These are phyloP conservation scores for Podocnemis expansa DNA, from an alignment of 2,113 vertebrate species.

Conservation along the genomic window DNA sequence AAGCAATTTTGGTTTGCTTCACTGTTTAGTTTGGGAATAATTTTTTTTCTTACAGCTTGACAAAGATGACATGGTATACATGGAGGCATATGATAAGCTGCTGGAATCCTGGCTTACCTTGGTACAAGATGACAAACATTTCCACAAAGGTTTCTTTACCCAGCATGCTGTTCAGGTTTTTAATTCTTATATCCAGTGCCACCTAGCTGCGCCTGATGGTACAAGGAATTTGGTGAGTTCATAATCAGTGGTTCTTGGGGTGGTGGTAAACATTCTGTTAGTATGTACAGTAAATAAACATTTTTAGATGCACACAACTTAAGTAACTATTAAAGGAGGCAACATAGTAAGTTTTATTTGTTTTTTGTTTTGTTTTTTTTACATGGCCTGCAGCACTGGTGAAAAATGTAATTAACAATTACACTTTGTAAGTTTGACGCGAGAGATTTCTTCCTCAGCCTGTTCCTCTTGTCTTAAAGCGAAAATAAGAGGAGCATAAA, in stretches of 20 bases:
- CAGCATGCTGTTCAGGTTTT: constrained; percentile 98
- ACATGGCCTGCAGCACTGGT: not conserved
- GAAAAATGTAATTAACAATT: not conserved
- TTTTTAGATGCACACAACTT: not conserved
- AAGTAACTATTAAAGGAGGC: not conserved
- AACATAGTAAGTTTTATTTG: not conserved
- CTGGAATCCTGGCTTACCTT: constrained; percentile 97
- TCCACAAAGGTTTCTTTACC: constrained; percentile 95
- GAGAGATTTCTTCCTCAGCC: not conserved
- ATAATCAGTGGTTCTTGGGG: not conserved
- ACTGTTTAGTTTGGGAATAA: constrained; percentile 19
- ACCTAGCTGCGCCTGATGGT: constrained; percentile 95
- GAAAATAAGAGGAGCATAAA: not conserved
- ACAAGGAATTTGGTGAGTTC: constrained; percentile 96
- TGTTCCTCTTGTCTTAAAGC: not conserved
- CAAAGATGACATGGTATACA: constrained; percentile 99
- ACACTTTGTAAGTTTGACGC: not conserved
- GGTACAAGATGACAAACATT: constrained; percentile 97
- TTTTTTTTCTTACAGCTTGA: constrained; percentile 84
- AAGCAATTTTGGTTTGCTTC: not conserved
- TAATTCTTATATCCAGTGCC: constrained; percentile 99
- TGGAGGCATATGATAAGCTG: constrained; percentile 98
- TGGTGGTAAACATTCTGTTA: not conserved
- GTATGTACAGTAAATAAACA: not conserved
- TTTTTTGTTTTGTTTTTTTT: too few relatives aligned